Conservation (phyloP, 2,113 vertebrate genomes). For the Caretta caretta region DNA sequence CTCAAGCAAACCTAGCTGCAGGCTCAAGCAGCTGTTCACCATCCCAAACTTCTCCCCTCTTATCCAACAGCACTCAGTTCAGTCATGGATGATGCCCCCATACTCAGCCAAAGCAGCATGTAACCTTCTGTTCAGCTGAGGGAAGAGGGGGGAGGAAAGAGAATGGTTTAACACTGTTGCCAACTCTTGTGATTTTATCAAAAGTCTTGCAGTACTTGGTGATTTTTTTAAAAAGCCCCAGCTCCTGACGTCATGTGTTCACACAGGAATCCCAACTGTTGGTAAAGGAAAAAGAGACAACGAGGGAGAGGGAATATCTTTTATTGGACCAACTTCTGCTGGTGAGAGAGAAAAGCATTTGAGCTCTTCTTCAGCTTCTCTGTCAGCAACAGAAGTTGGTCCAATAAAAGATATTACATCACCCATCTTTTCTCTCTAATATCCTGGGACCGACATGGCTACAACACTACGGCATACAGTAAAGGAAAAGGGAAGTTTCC, state of each 20-base stretch:
- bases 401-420: neutral
- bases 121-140: neutral
- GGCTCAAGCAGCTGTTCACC: neutral
- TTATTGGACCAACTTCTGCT: neutral
- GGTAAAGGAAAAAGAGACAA: neutral
- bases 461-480: neutral
- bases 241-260: neutral
- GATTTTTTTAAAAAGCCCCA: fast-evolving
- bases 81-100: neutral
- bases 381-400: neutral
- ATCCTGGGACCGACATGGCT: neutral
- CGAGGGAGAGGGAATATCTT: neutral
- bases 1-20: neutral
- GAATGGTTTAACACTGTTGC: neutral
- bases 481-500: neutral
- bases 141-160: fast-evolving
- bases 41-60: neutral
- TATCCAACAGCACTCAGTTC: neutral
- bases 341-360: neutral
- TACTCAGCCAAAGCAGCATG: neutral
- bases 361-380: neutral
- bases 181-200: neutral
- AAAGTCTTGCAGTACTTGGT: neutral
- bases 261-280: neutral
- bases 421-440: neutral